A percentile compares a stretch with the other conserved stretches of the same genome.
Conservation (phyloP, 1,140 invertebrate species). For the Mactra quadrangularis region DNA sequence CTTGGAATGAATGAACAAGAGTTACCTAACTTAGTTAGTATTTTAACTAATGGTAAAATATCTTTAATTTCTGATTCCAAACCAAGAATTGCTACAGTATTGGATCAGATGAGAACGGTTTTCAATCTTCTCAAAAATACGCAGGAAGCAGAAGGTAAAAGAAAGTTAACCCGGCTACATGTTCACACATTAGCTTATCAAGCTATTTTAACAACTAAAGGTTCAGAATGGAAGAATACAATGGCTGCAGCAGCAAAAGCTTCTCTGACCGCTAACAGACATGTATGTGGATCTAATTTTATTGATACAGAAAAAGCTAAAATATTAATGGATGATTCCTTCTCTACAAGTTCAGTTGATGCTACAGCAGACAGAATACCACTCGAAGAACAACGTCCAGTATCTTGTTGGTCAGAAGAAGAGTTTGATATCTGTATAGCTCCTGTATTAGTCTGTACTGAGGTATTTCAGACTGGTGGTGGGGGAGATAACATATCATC, state of each 20-base stretch:
- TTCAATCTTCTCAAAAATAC: conserved; percentile 84
- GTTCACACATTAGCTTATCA: conserved; percentile 95
- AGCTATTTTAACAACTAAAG: conserved; percentile 90
- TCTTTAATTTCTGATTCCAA: conserved; percentile 91
- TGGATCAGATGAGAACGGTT: conserved; percentile 93
- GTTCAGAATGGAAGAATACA: conserved; percentile 87
- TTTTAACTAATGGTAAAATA: conserved; percentile 87
- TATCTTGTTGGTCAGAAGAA: conserved; percentile 92
- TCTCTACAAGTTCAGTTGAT: conserved; percentile 86
- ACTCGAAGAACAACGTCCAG: conserved; percentile 85
- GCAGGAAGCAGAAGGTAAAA: conserved; percentile 78
- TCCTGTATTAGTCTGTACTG: conserved; percentile 92
- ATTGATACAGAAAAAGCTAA: conserved; percentile 89
- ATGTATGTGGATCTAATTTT: conserved; percentile 91
- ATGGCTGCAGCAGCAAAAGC: conserved; percentile 93
- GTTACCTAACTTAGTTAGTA: conserved; percentile 90
- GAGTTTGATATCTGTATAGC: conserved; percentile 91
- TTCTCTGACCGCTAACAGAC: conserved; percentile 92
- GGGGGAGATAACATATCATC: conserved; percentile 95
- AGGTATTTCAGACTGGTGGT: conserved; percentile 92
- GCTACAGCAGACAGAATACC: conserved; percentile 69
- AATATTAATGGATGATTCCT: conserved; percentile 93
- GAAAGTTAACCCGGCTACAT: conserved; percentile 90
- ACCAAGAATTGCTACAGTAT: conserved; percentile 90
- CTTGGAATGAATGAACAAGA: conserved; percentile 96